These are phyloP conservation scores for Dryobates pubescens DNA, from an alignment of 2,797 vertebrate species.

Conservation along the genomic window DNA sequence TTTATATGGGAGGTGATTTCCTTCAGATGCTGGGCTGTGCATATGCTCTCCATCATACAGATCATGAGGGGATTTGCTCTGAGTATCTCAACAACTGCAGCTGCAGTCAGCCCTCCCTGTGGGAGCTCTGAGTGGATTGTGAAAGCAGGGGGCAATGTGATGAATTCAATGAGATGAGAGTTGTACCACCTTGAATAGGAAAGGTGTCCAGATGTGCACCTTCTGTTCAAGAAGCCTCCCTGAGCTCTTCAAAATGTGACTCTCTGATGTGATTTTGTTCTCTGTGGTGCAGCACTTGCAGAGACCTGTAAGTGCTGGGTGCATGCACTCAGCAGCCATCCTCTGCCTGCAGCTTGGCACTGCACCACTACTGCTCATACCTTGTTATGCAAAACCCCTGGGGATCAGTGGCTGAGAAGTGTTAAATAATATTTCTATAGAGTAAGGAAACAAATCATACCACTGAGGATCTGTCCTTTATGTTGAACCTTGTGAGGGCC, in stretches of 20 bases:
- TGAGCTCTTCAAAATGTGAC: fast-evolving
- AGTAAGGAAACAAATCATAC: not conserved
- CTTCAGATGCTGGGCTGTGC: constrained; percentile 5
- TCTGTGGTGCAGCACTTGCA: not conserved
- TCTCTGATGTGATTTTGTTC: not conserved
- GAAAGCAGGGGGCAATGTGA: fast-evolving
- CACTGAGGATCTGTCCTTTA: fast-evolving
- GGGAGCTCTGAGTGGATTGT: not conserved
- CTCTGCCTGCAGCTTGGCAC: not conserved
- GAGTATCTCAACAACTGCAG: not conserved
- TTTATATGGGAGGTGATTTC: not conserved
- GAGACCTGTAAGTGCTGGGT: not conserved
- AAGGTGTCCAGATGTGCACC: not conserved
- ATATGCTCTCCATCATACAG: constrained; percentile 19
- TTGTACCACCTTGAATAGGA: not conserved
- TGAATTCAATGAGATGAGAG: not conserved
- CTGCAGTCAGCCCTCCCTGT: not conserved
- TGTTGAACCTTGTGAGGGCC: fast-evolving
- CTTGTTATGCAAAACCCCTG: not conserved
- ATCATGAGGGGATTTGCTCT: constrained; percentile 15
- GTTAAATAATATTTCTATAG: not conserved
- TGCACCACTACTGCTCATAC: fast-evolving
- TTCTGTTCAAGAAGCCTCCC: not conserved
- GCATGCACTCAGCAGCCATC: not conserved
- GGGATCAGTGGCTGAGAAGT: not conserved